Evolutionary conservation across 2,888 invertebrate species (phyloP).

Genomic region (Axea sp.): DNA sequence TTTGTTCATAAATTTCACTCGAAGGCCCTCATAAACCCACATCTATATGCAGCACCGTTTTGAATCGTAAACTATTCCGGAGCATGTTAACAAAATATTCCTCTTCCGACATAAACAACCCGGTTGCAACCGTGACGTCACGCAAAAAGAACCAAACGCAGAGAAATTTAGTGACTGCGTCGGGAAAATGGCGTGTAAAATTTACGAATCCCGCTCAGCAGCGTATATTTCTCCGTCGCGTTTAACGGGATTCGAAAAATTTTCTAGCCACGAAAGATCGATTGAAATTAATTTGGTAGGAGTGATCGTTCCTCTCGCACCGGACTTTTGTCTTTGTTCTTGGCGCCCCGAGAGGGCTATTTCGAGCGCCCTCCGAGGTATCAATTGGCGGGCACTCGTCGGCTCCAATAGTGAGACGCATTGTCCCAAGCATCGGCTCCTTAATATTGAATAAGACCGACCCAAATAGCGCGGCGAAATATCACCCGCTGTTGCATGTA

Average conservation of each 20-base stretch:
- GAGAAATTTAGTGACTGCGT: constrained; percentile 46
- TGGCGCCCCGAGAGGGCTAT: constrained; percentile 72
- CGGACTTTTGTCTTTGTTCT: constrained; percentile 47
- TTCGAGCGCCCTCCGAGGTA: constrained; percentile 72
- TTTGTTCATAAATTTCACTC: constrained; percentile 19
- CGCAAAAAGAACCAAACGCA: constrained; percentile 40
- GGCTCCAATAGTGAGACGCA: constrained; percentile 73
- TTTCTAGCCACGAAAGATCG: constrained; percentile 23
- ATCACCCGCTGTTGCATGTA: constrained; percentile 65
- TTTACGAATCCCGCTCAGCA: constrained; percentile 38
- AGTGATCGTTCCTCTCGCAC: constrained; percentile 19
- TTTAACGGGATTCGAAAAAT: constrained; percentile 41
- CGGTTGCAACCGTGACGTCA: constrained; percentile 46
- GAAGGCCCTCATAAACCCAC: constrained; percentile 27
- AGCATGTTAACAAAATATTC: constrained; percentile 54
- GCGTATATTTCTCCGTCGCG: constrained; percentile 45
- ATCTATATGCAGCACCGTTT: constrained; percentile 40
- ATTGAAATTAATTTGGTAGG: constrained; percentile 44
- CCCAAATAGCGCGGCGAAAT: constrained; percentile 67
- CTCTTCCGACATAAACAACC: constrained; percentile 42
- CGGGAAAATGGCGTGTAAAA: constrained; percentile 34
- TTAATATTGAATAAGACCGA: constrained; percentile 75
- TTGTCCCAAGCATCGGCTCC: constrained; percentile 66
- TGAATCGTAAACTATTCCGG: constrained; percentile 48
- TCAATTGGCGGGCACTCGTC: constrained; percentile 73